Evolutionary conservation across 2,113 vertebrate species (phyloP), one percentile per base, ranked within the genome.

Genomic region (Herpailurus yagouaroundi): DNA sequence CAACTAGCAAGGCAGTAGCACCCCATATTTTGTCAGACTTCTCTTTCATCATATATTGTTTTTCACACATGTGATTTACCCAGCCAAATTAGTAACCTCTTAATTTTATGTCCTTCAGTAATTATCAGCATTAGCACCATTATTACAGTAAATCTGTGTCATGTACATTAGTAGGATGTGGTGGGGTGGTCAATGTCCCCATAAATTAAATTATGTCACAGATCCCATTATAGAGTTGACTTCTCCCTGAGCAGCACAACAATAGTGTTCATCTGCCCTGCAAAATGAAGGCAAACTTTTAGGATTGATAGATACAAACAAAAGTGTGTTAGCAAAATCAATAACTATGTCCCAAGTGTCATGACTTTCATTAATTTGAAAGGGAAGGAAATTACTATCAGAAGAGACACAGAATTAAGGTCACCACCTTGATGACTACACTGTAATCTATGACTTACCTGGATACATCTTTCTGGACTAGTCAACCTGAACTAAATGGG

Each of bases 321-420:
- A 79, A 66, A 92, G 18, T 50, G 16, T 18, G 38, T 41, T 93
- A 77, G 48, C 3, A 55, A 97, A 94, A 96, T 91, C 69, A 91
- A 91, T 91, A 94, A 64, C 69, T 74, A 36, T 77, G 82, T 85
- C 15, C 52, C 60, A 93, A 86, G 38, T 63, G 29, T 25, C 23
- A 63, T 84, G 50, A 31, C 33, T 91, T 87, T 89, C 89, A 89
- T 96, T 94, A 97, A 96, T 94, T 94, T 90, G 21, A 13, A 95
- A 94, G 16, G 60, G 21, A 66, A 92, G 45, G 36, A 95, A 97
- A 87, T 79, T 92, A 68, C 33, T 94, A 88, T 36, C 45, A 82
- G 79, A 87, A 83, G 3, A 97, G 38, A 95, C 80, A 45, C 52
- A 89, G 33, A 88, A 96, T 90, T 90, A 71, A 96, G 23, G 41